Conservation (phyloP, 1,140 invertebrate species). For the Bombus sibiricus region DNA sequence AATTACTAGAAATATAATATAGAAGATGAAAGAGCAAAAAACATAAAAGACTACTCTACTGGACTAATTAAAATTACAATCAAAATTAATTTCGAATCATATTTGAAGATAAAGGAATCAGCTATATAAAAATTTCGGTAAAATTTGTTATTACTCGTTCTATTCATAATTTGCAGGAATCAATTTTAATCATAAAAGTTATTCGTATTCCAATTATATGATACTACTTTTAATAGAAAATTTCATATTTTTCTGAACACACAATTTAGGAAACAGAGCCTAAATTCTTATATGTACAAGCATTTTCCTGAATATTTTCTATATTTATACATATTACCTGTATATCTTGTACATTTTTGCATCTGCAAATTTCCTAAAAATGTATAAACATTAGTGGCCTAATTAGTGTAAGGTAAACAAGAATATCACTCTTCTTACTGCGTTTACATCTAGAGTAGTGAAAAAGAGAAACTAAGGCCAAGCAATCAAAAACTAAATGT, state of each 20-base stretch:
- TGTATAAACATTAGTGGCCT: neutral
- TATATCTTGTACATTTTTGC: too few relatives aligned
- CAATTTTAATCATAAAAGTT: too few relatives aligned
- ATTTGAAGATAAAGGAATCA: neutral
- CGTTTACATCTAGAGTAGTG: neutral
- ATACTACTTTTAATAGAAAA: too few relatives aligned
- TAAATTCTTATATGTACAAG: too few relatives aligned
- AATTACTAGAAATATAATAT: neutral
- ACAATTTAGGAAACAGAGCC: too few relatives aligned
- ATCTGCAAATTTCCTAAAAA: too few relatives aligned
- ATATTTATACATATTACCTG: too few relatives aligned
- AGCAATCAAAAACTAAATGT: constrained; percentile 16
- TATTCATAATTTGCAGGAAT: neutral
- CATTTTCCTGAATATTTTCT: too few relatives aligned
- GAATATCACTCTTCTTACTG: neutral
- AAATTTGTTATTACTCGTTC: neutral
- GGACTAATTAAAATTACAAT: neutral
- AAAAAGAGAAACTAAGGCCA: constrained; percentile 1
- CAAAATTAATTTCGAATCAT: too few relatives aligned
- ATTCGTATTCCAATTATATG: too few relatives aligned
- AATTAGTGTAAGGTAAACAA: neutral
- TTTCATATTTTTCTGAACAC: too few relatives aligned
- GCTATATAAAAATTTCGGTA: neutral
- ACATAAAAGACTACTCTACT: neutral
- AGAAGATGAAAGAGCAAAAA: neutral